These are phyloP conservation scores for Dufourea novaeangliae DNA, from an alignment of 1,140 invertebrate species.

Conservation along the genomic window DNA sequence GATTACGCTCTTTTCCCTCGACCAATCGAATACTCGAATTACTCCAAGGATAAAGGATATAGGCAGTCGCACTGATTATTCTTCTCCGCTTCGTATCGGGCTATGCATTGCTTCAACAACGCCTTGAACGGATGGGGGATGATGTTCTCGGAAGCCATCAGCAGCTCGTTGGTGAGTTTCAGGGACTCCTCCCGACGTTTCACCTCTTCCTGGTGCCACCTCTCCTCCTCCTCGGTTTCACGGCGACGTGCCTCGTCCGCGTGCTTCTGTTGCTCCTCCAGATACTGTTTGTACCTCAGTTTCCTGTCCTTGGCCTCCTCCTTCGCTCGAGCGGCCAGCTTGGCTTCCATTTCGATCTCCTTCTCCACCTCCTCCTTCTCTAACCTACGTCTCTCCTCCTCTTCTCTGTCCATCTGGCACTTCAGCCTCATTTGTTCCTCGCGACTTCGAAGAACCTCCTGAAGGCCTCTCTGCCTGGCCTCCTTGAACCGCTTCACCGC, in stretches of 20 bases:
- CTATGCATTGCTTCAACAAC: slow-evolving; percentile 55
- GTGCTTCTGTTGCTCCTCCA: slow-evolving; percentile 59
- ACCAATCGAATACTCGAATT: neutral
- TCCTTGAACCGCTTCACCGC: slow-evolving; percentile 51
- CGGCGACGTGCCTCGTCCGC: slow-evolving; percentile 16
- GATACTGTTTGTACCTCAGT: slow-evolving; percentile 54
- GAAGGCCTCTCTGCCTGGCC: slow-evolving; percentile 25
- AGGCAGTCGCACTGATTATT: slow-evolving; percentile 55
- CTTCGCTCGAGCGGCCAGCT: slow-evolving; percentile 26
- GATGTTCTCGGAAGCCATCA: slow-evolving; percentile 61
- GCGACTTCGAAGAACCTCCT: slow-evolving; percentile 51
- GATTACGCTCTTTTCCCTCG: too few species aligned
- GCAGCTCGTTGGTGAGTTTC: slow-evolving; percentile 54
- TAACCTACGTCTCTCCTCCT: slow-evolving; percentile 20
- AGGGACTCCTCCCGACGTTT: slow-evolving; percentile 54
- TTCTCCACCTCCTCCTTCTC: slow-evolving; percentile 55
- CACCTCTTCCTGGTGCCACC: slow-evolving; percentile 8
- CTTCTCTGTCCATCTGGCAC: slow-evolving; percentile 20
- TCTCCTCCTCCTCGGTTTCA: slow-evolving; percentile 49
- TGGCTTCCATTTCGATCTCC: slow-evolving; percentile 56
- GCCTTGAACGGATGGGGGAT: slow-evolving; percentile 65
- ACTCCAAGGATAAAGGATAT: slow-evolving; percentile 28
- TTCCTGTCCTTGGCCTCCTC: slow-evolving; percentile 43
- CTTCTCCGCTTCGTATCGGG: slow-evolving; percentile 51
- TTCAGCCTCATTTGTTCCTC: slow-evolving; percentile 59